Evolutionary conservation across 1,140 invertebrate genomes (phyloP).

Genomic region (Myzus persicae): DNA sequence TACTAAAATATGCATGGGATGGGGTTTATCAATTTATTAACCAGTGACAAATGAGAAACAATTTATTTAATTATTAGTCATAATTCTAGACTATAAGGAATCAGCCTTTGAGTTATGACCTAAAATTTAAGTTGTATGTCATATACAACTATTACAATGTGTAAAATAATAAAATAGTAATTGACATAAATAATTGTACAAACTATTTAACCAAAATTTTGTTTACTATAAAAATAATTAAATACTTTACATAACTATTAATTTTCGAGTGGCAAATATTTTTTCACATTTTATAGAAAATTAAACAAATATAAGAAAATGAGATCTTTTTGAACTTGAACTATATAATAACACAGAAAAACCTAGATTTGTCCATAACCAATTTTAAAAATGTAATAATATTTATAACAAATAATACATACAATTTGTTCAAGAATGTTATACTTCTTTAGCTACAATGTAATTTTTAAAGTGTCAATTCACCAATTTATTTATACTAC

Average conservation of each 20-base stretch:
- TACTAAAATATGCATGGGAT: neutral
- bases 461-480: neutral
- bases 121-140: neutral
- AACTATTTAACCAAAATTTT: neutral
- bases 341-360: neutral
- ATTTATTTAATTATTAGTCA: neutral
- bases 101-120: neutral
- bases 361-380: neutral
- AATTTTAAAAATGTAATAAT: neutral
- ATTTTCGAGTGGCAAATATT: neutral
- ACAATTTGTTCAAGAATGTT: neutral
- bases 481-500: neutral
- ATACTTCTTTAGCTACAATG: neutral
- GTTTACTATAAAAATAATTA: neutral
- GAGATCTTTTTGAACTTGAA: neutral
- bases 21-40: neutral
- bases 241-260: neutral
- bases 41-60: neutral
- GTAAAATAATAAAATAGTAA: neutral
- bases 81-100: conserved; percentile 22
- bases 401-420: neutral
- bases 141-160: neutral
- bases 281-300: neutral
- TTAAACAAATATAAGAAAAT: neutral
- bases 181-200: neutral